A percentile compares a stretch with the other conserved stretches of the same genome.
Conservation (phyloP, 2,113 vertebrate species). For the Tylochromis polylepis region DNA sequence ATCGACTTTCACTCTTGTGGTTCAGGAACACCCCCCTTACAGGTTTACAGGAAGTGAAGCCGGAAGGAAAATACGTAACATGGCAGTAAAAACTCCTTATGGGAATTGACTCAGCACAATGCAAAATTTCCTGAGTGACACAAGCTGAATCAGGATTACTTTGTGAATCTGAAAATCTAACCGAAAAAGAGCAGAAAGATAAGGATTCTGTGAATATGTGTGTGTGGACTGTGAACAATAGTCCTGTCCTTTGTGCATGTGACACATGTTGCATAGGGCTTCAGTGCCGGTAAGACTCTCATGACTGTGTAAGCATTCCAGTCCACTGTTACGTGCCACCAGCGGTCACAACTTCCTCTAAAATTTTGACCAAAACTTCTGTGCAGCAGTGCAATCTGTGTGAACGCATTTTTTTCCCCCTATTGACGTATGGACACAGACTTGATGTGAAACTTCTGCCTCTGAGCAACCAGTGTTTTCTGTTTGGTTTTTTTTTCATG, state of each 20-base stretch:
- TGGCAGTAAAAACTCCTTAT: constrained; percentile 26
- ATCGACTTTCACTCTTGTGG: constrained; percentile 40
- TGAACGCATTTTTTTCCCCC: not conserved
- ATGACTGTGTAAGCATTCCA: constrained; percentile 7
- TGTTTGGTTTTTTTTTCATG: not conserved
- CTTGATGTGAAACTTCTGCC: constrained; percentile 26
- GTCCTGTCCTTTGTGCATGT: constrained; percentile 10
- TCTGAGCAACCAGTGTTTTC: not conserved
- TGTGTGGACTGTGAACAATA: constrained; percentile 1
- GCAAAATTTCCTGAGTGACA: constrained; percentile 61
- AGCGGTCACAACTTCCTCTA: constrained; percentile 37
- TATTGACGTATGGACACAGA: not conserved
- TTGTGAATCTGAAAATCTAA: not conserved
- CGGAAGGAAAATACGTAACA: constrained; percentile 43
- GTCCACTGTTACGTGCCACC: constrained; percentile 3
- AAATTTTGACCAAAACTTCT: constrained; percentile 39
- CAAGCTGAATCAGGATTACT: not conserved
- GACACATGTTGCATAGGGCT: not conserved
- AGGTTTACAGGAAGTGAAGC: constrained; percentile 65
- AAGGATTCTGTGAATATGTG: not conserved
- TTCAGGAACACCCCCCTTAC: not conserved
- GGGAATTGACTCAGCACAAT: constrained; percentile 49
- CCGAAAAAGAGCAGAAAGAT: not conserved
- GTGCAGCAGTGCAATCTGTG: not conserved
- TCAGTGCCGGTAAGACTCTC: constrained; percentile 32